These are phyloP conservation scores for Drosophila glabriapex DNA, from an alignment of 2,888 invertebrate genomes.

Conservation along the genomic window DNA sequence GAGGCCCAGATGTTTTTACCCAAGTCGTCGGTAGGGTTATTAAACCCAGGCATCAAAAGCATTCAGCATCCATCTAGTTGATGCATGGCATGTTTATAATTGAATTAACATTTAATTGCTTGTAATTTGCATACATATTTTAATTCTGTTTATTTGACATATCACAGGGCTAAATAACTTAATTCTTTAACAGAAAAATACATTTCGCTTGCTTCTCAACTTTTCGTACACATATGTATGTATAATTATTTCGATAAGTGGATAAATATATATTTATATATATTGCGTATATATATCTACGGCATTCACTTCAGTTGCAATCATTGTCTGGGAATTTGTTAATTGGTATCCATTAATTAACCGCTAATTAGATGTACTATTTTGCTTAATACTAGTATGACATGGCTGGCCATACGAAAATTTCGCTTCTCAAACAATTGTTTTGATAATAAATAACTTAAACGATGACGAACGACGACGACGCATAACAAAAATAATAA, in stretches of 20 bases:
- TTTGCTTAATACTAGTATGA: constrained; percentile 68
- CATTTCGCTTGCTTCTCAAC: constrained; percentile 50
- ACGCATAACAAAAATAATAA: constrained; percentile 70
- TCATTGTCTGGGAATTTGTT: constrained; percentile 42
- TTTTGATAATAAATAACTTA: constrained; percentile 72
- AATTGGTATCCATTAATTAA: constrained; percentile 48
- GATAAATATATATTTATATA: constrained; percentile 11
- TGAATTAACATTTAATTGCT: background rate
- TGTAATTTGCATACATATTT: constrained; percentile 37
- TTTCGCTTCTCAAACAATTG: constrained; percentile 52
- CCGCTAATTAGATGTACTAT: constrained; percentile 47
- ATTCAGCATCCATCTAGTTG: background rate
- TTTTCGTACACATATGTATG: constrained; percentile 16
- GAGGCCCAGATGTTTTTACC: constrained; percentile 18
- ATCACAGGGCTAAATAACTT: constrained; percentile 84
- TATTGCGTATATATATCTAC: constrained; percentile 24
- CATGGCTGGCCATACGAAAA: constrained; percentile 35
- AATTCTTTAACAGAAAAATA: constrained; percentile 71
- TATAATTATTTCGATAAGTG: constrained; percentile 10
- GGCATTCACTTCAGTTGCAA: constrained; percentile 46
- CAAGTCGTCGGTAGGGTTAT: constrained; percentile 11
- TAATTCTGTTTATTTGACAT: constrained; percentile 80
- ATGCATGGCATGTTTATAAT: constrained; percentile 8
- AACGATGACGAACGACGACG: constrained; percentile 53
- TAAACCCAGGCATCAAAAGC: constrained; percentile 28